Evolutionary conservation across 2,888 invertebrate species (phyloP), one percentile per base, ranked within the genome.

Genomic region (Meandrusa payeni): DNA sequence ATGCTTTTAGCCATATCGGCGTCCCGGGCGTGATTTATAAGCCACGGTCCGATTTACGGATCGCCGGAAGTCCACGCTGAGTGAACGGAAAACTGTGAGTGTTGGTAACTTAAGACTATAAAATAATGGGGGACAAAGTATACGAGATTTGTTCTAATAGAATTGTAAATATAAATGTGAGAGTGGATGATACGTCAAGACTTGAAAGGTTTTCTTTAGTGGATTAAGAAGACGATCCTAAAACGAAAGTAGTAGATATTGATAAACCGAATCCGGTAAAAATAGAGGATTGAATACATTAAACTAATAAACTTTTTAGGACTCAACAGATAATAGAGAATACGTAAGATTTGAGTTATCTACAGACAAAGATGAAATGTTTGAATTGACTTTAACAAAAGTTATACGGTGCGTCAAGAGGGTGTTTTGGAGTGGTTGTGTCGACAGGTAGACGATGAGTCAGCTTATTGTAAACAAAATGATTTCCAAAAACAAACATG

Each of bases 1-100:
- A 78, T 72, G 78, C 85, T 86, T 82, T 86, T 80, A 86, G 64
- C 76, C 77, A 69, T 85, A 87, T 85, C 82, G 63, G 64, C 55
- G 59, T 64, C 66, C 64, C 61, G 56, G n/a, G 39, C 42, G 64
- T 75, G 78, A 85, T 86, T 85, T 86, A 85, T 79, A 75, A 72
- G 71, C 67, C 70, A 4, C 70, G 73, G 66, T 70, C 69, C 76
- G 67, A 74, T 79, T 76, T 69, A 76, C 77, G 71, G 75, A 72
- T 74, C 74, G 73, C 61, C 77, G 81, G 82, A 80, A 76, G 76
- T 81, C 19, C 24, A 15, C 5, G 20, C 9, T 0, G 28, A 34
- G 34, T 11, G 13, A 27, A 78, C 79, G 77, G 78, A 80, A 75
- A 76, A 69, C 68, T 75, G 64, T 63, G 61, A 74, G 71, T 71